phyloP scores from a whole-genome alignment of 2,113 vertebrate genomes.

The Sturnus vulgaris region DNA sequence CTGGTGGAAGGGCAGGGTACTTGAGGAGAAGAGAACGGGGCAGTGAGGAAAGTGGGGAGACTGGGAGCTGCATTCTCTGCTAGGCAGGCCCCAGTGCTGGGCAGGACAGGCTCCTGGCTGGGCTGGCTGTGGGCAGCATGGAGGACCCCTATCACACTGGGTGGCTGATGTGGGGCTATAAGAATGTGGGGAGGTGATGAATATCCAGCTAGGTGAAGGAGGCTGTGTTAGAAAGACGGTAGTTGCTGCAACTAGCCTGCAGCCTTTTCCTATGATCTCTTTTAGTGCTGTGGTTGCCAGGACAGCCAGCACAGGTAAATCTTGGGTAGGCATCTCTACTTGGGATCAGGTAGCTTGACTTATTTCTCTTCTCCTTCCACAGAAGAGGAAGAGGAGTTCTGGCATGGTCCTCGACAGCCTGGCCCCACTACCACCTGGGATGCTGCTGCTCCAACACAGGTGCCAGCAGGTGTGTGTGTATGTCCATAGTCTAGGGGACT shows the following conservation, averaged over 20 bases:
- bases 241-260: background rate
- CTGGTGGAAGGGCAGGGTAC: background rate
- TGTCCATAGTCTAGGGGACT: background rate
- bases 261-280: background rate
- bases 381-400: slow-evolving; percentile 49
- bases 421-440: slow-evolving; percentile 41
- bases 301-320: background rate
- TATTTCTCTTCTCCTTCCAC: background rate
- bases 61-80: background rate
- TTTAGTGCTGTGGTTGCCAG: background rate
- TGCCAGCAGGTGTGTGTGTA: slow-evolving; percentile 75
- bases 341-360: background rate
- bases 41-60: background rate
- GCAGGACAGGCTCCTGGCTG: background rate
- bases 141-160: fast-evolving
- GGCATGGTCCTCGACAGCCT: slow-evolving; percentile 36
- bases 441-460: slow-evolving; percentile 51
- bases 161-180: background rate
- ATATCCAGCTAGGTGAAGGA: background rate
- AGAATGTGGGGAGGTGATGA: background rate
- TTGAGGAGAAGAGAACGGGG: background rate
- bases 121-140: fast-evolving
- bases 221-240: background rate
- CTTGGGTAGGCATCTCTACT: background rate
- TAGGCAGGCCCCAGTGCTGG: background rate